These are phyloP conservation scores for Sebastes iracundus DNA, from an alignment of 2,797 vertebrate genomes.

Conservation along the genomic window DNA sequence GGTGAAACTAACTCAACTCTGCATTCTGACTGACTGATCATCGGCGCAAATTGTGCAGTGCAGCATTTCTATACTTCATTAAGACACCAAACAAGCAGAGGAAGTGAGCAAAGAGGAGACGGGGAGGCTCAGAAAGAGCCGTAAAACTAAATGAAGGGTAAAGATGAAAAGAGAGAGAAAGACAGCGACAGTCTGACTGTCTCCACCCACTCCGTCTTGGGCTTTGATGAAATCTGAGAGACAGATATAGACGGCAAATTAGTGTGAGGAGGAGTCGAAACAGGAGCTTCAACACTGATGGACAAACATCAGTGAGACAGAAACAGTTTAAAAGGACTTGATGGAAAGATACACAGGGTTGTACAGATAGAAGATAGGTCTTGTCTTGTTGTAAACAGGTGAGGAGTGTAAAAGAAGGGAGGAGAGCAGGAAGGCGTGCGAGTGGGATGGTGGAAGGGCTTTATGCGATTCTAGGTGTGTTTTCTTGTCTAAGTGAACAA, in stretches of 20 bases:
- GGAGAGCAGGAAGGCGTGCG: constrained; percentile 37
- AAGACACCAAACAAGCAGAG: constrained; percentile 7
- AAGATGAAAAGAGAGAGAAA: constrained; percentile 58
- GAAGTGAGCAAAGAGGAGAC: constrained; percentile 49
- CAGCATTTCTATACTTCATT: constrained; percentile 15
- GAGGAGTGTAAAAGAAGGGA: constrained; percentile 13
- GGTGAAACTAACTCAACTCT: neutral
- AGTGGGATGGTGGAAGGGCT: constrained; percentile 2
- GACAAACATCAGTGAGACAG: constrained; percentile 28
- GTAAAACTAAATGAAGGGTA: constrained; percentile 73
- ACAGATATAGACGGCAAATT: constrained; percentile 33
- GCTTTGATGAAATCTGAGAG: constrained; percentile 55
- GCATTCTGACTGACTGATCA: neutral
- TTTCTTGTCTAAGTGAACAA: constrained; percentile 53
- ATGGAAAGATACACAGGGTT: neutral
- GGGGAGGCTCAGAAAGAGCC: constrained; percentile 47
- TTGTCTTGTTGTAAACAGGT: constrained; percentile 6
- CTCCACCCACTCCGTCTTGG: constrained; percentile 38
- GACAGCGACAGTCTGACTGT: constrained; percentile 49
- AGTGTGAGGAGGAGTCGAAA: constrained; percentile 7
- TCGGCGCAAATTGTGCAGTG: neutral
- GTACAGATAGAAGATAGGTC: neutral
- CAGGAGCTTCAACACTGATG: neutral
- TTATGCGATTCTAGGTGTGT: constrained; percentile 32
- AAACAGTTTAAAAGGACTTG: neutral